Percentiles rank a stretch among this genome's conserved stretches.
phyloP scores from a whole-genome alignment of 23 tunicate genomes.

The Ascidia mentula region DNA sequence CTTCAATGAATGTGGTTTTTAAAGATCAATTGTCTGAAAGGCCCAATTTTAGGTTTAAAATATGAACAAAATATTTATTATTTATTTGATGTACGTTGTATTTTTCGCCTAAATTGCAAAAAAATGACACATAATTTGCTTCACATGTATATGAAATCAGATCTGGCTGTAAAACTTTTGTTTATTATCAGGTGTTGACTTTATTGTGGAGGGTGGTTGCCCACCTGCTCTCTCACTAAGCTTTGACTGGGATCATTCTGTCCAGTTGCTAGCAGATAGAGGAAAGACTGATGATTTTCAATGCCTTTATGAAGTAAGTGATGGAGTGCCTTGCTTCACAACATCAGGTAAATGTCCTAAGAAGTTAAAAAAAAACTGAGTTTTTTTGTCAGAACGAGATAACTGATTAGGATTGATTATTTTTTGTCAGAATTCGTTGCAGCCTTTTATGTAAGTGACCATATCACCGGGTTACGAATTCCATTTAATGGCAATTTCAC shows the following conservation, averaged over 20 bases:
- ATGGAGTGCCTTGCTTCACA: conserved; percentile 62
- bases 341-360: conserved; percentile 35
- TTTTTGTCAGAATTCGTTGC: conserved; percentile 57
- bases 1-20: too few relatives aligned
- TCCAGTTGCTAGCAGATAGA: conserved; percentile 35
- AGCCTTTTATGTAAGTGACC: conserved; percentile 58
- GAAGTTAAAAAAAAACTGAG: not conserved
- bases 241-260: conserved; percentile 53
- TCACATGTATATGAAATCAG: too few relatives aligned
- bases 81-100: not conserved
- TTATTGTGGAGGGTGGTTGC: conserved; percentile 71
- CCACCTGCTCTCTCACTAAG: conserved; percentile 72
- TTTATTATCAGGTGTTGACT: conserved; percentile 15
- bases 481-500: conserved; percentile 75
- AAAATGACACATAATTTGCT: not conserved
- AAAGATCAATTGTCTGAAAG: too few relatives aligned
- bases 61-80: too few relatives aligned
- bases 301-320: conserved; percentile 27
- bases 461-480: conserved; percentile 20
- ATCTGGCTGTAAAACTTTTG: not conserved
- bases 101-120: too few relatives aligned
- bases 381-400: not conserved
- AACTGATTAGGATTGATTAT: too few relatives aligned
- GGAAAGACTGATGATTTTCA: conserved; percentile 53
- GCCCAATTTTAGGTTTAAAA: too few relatives aligned